Percentiles rank a stretch among this genome's conserved stretches.
phyloP scores from a whole-genome alignment of 2,888 invertebrate genomes.

The Syrista parreyssii region DNA sequence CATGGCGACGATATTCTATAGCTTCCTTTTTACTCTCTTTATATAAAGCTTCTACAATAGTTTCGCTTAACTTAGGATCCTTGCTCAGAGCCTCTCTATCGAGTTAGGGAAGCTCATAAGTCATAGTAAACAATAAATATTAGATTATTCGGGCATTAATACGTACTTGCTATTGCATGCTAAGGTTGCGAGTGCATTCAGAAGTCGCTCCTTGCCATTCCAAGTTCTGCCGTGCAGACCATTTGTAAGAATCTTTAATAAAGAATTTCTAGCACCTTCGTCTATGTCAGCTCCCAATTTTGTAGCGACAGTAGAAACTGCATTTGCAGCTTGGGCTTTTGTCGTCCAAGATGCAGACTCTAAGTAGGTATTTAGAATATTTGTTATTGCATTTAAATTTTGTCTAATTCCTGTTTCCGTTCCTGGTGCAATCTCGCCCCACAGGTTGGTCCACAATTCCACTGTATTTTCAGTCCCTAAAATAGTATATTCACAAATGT shows the following conservation, averaged over 20 bases:
- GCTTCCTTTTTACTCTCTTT: constrained; percentile 86
- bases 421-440: constrained; percentile 91
- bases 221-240: constrained; percentile 87
- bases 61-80: constrained; percentile 61
- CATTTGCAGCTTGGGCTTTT: constrained; percentile 86
- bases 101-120: constrained; percentile 14
- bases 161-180: constrained; percentile 77
- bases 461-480: constrained; percentile 71
- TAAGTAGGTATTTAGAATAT: constrained; percentile 77
- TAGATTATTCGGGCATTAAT: constrained; percentile 14
- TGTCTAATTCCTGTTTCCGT: constrained; percentile 84
- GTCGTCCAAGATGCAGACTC: constrained; percentile 89
- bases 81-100: constrained; percentile 63
- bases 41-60: constrained; percentile 77
- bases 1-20: constrained; percentile 79
- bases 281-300: constrained; percentile 76
- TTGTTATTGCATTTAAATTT: constrained; percentile 79
- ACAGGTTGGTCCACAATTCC: constrained; percentile 87
- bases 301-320: constrained; percentile 82
- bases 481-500: background rate
- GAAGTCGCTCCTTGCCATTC: constrained; percentile 87
- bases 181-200: constrained; percentile 82
- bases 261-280: constrained; percentile 72
- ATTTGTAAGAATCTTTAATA: constrained; percentile 76
- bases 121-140: constrained; percentile 16